phyloP scores from a whole-genome alignment of 2,888 invertebrate species.

The Altica lythri region DNA sequence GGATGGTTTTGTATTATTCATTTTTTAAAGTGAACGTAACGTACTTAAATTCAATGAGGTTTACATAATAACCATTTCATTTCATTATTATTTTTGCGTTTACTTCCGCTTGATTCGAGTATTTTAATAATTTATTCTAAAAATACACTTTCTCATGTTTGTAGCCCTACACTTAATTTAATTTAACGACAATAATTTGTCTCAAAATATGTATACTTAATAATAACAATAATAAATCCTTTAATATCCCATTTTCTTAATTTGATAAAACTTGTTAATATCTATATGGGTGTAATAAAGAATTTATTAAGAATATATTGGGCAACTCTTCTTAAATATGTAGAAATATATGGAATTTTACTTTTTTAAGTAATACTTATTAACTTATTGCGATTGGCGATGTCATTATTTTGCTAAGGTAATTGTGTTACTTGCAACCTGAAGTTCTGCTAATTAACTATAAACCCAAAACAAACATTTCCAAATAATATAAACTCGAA shows the following conservation, averaged over 20 bases:
- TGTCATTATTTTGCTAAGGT: conserved; percentile 32
- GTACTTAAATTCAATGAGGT: neutral
- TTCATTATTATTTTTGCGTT: neutral
- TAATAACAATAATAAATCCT: conserved; percentile 7
- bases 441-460: conserved; percentile 20
- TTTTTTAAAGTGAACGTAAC: neutral
- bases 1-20: too few species aligned
- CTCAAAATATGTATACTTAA: conserved; percentile 43
- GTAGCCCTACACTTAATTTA: conserved; percentile 42
- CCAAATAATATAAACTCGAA: conserved; percentile 9
- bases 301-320: conserved; percentile 10
- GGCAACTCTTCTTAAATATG: conserved; percentile 21
- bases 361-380: conserved; percentile 49
- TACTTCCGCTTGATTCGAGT: conserved; percentile 41
- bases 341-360: conserved; percentile 28
- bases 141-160: conserved; percentile 42
- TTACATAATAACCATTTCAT: neutral
- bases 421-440: conserved; percentile 28
- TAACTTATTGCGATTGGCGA: conserved; percentile 53
- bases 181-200: conserved; percentile 37
- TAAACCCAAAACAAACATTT: conserved; percentile 27
- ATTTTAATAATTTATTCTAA: conserved; percentile 39
- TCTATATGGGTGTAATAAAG: conserved; percentile 5
- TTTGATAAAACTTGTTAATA: neutral
- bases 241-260: conserved; percentile 10